Percentiles rank a stretch among this genome's conserved stretches.
phyloP scores from a whole-genome alignment of 1,140 invertebrate genomes.

The Copidosoma floridanum region DNA sequence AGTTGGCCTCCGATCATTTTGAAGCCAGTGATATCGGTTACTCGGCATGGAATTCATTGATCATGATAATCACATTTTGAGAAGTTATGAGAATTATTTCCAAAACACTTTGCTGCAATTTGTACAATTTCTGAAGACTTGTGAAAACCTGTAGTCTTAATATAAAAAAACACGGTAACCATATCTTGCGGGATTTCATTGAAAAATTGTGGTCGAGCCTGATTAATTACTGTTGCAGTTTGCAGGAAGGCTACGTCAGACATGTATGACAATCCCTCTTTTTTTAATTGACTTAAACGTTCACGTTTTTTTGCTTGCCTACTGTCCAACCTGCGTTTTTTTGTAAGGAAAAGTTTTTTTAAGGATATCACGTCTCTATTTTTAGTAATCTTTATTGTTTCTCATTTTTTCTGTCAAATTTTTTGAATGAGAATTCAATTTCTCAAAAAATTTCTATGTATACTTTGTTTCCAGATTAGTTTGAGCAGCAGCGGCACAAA shows the following conservation, averaged over 20 bases:
- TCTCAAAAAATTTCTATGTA: not conserved
- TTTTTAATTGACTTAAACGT: conserved; percentile 11
- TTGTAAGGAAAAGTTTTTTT: not conserved
- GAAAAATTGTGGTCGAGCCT: too few relatives aligned
- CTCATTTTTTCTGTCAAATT: conserved; percentile 6
- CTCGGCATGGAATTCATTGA: too few relatives aligned
- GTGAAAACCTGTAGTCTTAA: conserved; percentile 17
- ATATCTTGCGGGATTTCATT: not conserved
- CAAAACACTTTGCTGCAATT: conserved; percentile 20
- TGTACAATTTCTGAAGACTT: conserved; percentile 21
- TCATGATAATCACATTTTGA: too few relatives aligned
- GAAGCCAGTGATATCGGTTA: too few relatives aligned
- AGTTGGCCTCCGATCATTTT: too few relatives aligned
- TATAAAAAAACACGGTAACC: not conserved
- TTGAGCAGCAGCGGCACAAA: conserved; percentile 22
- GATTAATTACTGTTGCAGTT: not conserved
- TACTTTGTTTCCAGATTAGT: conserved; percentile 17
- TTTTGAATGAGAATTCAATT: conserved; percentile 8
- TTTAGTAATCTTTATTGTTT: conserved; percentile 14
- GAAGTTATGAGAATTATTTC: not conserved
- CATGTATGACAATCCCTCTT: conserved; percentile 22
- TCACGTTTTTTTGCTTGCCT: conserved; percentile 14
- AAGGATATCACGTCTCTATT: not conserved
- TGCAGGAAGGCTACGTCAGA: conserved; percentile 20
- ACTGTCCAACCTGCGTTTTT: conserved; percentile 9